Evolutionary conservation across 2,797 vertebrate genomes (phyloP).

Genomic region (Adrianichthys oophorus): DNA sequence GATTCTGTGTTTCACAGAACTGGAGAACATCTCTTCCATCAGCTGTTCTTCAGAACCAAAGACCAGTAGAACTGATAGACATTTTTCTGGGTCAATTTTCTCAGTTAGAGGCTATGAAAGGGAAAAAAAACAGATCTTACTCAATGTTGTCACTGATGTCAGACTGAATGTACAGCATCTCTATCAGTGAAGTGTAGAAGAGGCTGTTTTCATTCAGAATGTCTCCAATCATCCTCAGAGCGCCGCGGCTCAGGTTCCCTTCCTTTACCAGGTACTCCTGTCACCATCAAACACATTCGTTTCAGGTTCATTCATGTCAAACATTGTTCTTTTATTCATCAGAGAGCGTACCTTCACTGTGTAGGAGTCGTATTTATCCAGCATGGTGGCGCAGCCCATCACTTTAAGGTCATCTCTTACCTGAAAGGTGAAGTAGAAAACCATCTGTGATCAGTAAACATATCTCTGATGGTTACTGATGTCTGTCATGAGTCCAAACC

Average conservation of each 20-base stretch:
- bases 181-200: conserved; percentile 79
- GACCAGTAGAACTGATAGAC: too few relatives aligned
- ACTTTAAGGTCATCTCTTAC: conserved; percentile 71
- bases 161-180: conserved; percentile 79
- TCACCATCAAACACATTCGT: not conserved
- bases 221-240: conserved; percentile 82
- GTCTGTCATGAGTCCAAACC: conserved; percentile 52
- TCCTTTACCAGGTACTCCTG: conserved; percentile 82
- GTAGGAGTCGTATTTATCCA: conserved; percentile 79
- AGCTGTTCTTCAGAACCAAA: too few relatives aligned
- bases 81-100: too few relatives aligned
- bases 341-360: conserved; percentile 74
- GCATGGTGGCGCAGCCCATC: conserved; percentile 65
- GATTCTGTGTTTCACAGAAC: too few relatives aligned
- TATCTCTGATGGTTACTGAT: too few relatives aligned
- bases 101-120: too few relatives aligned
- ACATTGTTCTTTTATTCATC: too few relatives aligned
- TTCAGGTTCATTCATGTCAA: too few relatives aligned
- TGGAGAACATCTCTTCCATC: too few relatives aligned
- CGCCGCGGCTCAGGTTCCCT: conserved; percentile 80
- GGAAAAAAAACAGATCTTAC: conserved; percentile 57
- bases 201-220: conserved; percentile 84
- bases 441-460: too few relatives aligned
- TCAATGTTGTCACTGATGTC: conserved; percentile 77
- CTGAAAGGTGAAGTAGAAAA: conserved; percentile 40